Evolutionary conservation across 2,888 invertebrate species (phyloP).

Genomic region (Ophion obscuratus): DNA sequence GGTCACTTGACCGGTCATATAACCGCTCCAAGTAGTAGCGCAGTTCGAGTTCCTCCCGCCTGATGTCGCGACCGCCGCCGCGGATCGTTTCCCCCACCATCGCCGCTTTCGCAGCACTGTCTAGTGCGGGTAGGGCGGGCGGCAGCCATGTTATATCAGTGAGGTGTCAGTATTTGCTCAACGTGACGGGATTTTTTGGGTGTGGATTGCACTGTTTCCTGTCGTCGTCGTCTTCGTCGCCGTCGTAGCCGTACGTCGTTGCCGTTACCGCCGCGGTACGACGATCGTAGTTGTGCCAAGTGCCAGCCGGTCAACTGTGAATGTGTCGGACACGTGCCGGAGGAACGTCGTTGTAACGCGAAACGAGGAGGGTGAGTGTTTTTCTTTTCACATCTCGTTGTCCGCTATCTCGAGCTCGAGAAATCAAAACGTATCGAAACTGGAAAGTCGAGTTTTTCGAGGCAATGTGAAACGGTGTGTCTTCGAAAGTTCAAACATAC

Average conservation of each 20-base stretch:
- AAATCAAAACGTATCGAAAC: conserved; percentile 12
- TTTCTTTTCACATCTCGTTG: conserved; percentile 13
- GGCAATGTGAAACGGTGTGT: conserved; percentile 6
- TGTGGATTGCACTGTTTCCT: conserved; percentile 82
- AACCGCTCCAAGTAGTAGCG: not conserved
- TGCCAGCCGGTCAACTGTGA: conserved; percentile 77
- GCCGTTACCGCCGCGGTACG: conserved; percentile 46
- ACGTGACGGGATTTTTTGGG: conserved; percentile 83
- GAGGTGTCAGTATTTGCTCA: conserved; percentile 84
- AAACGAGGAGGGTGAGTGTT: conserved; percentile 60
- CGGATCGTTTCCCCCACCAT: not conserved
- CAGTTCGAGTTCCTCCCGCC: not conserved
- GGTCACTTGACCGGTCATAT: conserved; percentile 10
- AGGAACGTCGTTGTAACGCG: conserved; percentile 72
- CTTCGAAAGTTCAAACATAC: not conserved
- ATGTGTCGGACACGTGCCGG: conserved; percentile 78
- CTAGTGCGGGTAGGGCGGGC: conserved; percentile 72
- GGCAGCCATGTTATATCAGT: conserved; percentile 84
- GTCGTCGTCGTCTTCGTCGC: conserved; percentile 69
- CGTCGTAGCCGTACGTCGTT: conserved; percentile 43
- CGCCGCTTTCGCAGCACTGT: conserved; percentile 20
- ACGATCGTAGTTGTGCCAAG: conserved; percentile 75
- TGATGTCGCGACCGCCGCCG: not conserved
- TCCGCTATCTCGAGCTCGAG: not conserved
- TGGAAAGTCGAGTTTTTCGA: conserved; percentile 15